Conservation (phyloP, 2,797 vertebrate genomes). For the Cyprinella venusta region DNA sequence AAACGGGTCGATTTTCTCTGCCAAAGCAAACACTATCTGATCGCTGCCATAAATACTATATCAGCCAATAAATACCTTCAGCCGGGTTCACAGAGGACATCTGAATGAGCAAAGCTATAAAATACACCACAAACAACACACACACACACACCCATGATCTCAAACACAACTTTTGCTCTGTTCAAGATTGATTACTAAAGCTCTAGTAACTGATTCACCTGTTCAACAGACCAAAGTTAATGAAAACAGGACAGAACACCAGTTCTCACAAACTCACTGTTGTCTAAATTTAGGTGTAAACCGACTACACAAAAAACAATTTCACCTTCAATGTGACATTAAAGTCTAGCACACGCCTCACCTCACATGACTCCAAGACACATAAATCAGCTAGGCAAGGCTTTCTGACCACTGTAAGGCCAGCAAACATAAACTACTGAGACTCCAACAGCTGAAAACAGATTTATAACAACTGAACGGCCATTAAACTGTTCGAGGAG, state of each 20-base stretch:
- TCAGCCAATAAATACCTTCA: constrained; percentile 33
- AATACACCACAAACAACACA: neutral
- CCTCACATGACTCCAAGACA: neutral
- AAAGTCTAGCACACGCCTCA: constrained; percentile 3
- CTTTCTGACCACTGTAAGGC: constrained; percentile 12
- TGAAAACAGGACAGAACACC: neutral
- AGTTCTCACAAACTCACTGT: neutral
- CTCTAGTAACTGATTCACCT: constrained; percentile 47
- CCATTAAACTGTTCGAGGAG: constrained; percentile 18
- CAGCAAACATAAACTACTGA: neutral
- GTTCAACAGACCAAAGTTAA: constrained; percentile 17
- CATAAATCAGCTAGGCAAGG: neutral
- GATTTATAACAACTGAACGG: constrained; percentile 22
- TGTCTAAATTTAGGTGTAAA: neutral
- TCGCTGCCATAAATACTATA: constrained; percentile 55
- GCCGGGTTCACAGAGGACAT: constrained; percentile 39
- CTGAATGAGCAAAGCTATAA: constrained; percentile 14
- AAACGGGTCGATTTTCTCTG: constrained; percentile 34
- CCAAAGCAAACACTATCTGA: constrained; percentile 50
- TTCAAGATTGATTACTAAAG: constrained; percentile 26
- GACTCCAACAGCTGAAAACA: neutral
- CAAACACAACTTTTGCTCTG: constrained; percentile 14
- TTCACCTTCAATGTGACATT: neutral
- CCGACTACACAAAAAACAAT: neutral
- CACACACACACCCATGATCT: constrained; percentile 5